Percentiles rank a stretch among this genome's conserved stretches.
Evolutionary conservation across 2,888 invertebrate genomes (phyloP).

Genomic region (Epinotia bilunana): DNA sequence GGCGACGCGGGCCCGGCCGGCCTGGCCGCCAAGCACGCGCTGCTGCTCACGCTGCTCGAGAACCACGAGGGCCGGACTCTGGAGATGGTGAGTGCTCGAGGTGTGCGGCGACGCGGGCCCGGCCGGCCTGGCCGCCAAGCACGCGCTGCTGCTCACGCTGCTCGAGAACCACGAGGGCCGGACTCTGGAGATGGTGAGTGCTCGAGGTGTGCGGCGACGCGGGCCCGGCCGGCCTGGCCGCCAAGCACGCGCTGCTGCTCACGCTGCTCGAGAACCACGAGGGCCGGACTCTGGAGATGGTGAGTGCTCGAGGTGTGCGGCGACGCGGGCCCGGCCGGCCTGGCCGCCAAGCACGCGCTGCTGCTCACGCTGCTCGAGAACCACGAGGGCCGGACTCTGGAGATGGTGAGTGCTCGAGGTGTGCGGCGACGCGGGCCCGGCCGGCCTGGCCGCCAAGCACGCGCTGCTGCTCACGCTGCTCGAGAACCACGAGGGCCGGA

Average conservation of each 20-base stretch:
- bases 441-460: conserved; percentile 86
- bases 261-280: conserved; percentile 95
- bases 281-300: conserved; percentile 92
- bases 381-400: conserved; percentile 91
- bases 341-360: conserved; percentile 89
- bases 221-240: conserved; percentile 83
- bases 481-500: conserved; percentile 93
- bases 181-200: conserved; percentile 92
- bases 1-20: conserved; percentile 86
- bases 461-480: conserved; percentile 93
- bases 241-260: conserved; percentile 91
- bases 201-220: conserved; percentile 89
- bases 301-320: conserved; percentile 89
- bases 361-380: conserved; percentile 95
- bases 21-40: conserved; percentile 88
- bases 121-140: conserved; percentile 85
- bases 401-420: conserved; percentile 92
- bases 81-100: conserved; percentile 92
- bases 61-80: conserved; percentile 93
- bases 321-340: conserved; percentile 84
- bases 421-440: conserved; percentile 86
- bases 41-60: conserved; percentile 93
- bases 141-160: conserved; percentile 92
- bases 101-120: conserved; percentile 87
- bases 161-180: conserved; percentile 94